Evolutionary conservation across 2,888 invertebrate species (phyloP), one percentile per base, ranked within the genome.

Genomic region (Dryobotodes eremita): DNA sequence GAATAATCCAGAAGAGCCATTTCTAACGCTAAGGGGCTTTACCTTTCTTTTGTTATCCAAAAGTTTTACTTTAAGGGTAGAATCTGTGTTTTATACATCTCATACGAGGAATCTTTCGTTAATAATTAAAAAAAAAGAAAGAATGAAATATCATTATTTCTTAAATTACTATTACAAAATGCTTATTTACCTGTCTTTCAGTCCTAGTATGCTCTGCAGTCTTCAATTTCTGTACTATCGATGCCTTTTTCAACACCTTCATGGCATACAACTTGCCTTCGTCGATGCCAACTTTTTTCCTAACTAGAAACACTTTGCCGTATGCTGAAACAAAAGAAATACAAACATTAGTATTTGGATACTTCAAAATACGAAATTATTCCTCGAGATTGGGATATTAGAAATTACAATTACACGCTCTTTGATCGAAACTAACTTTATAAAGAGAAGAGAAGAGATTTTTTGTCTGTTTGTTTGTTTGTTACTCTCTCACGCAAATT

Each of bases 191-290:
- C 97, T 99, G 99, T 96, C 99, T 97, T 96, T 99, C 99, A 75
- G 99, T 99, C 97, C 98, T 98, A 53, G 99, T 99, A 96, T 99
- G 99, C 94, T 99, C 99, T 20, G 99, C 98, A 78, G 99, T 99
- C 97, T 99, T 99, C 94, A 98, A 98, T 97, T 99, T 99, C 95
- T 98, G 99, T 61, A 99, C 98, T 90, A 99, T 99, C 50, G 99
- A 98, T 75, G 99, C 99, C 94, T 99, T 99, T 96, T 99, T 99
- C 93, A 99, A 97, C 88, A 99, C 99, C 96, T 99, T 99, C 99
- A 99, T 99, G 79, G 99, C 99, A 97, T 99, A 99, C 83, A 99
- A 97, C 89, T 98, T 98, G 71, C 98, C 98, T 91, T 98, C 97
- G 96, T 99, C 99, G 80, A 97, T 96, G 69, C 98, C 99, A 79